phyloP scores from a whole-genome alignment of 2,113 vertebrate genomes.

The Gopherus flavomarginatus region DNA sequence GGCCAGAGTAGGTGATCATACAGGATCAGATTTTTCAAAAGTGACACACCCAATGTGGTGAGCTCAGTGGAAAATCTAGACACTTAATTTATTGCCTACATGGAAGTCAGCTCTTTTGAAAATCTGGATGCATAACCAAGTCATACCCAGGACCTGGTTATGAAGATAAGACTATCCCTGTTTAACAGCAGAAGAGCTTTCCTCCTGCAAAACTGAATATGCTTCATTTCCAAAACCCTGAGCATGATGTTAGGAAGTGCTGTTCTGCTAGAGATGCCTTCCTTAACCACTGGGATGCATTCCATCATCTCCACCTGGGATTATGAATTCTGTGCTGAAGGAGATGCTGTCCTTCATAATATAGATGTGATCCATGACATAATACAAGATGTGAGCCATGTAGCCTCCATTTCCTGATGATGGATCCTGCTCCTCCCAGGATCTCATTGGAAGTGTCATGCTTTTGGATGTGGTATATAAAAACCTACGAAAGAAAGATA shows the following conservation, averaged over 20 bases:
- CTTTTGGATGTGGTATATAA: background rate
- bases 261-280: background rate
- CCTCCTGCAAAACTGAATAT: background rate
- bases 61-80: constrained; percentile 6
- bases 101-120: background rate
- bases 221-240: background rate
- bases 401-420: background rate
- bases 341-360: background rate
- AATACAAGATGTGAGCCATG: fast-evolving
- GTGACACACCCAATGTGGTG: fast-evolving
- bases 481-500: background rate
- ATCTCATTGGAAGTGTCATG: background rate
- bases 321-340: background rate
- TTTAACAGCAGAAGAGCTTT: background rate
- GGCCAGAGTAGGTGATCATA: background rate
- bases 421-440: background rate
- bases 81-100: background rate
- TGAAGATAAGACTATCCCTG: background rate
- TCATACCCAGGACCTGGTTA: background rate
- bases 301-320: background rate
- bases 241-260: background rate
- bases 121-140: background rate
- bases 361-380: fast-evolving
- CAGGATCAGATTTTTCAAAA: background rate
- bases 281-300: background rate